Evolutionary conservation across 2,888 invertebrate species (phyloP), one percentile per base, ranked within the genome.

Genomic region (Iselma pallidipennis): DNA sequence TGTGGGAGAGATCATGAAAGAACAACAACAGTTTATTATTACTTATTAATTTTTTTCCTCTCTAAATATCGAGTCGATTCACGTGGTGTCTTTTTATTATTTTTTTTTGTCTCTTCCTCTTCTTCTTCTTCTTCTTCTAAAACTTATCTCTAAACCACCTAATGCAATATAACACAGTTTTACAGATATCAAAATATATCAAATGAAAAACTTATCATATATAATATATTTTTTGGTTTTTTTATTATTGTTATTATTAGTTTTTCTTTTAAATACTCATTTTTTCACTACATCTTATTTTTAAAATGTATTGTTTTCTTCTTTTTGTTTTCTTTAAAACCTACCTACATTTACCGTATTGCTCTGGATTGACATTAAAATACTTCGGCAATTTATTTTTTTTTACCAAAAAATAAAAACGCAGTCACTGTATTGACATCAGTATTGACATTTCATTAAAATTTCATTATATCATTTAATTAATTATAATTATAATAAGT

Each of bases 361-460:
- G 82, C 82, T 82, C 80, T 80, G 81, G 81, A 82, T 82, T 82
- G 82, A 82, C 81, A 78, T 80, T 75, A 78, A 78, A 79, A 79
- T 80, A 77, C 74, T 74, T 74, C 73, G 73, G 74, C 73, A 71
- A 37, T 37, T 45, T n/a, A n/a, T n/a, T n/a, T n/a, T n/a, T n/a
- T n/a, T 45, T 75, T 71, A 73, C 71, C 75, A 71, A 78, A n/a
- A n/a, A 72, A 69, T 60, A 67, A 70, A 64, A 71, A 74, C 63
- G 58, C 61, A 66, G 66, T 66, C 80, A 75, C 75, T 75, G 74
- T 80, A 82, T 82, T 82, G 82, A 82, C 82, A 82, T 81, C 78
- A 80, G 78, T 82, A 82, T 80, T 81, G 80, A 80, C 80, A 80
- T 80, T 45, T 21, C 29, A 29, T 6, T 29, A 2, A 25, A 25